Base-by-base conservation (phyloP, 2,888 invertebrate species). In the Apoderus coryli region DNA sequence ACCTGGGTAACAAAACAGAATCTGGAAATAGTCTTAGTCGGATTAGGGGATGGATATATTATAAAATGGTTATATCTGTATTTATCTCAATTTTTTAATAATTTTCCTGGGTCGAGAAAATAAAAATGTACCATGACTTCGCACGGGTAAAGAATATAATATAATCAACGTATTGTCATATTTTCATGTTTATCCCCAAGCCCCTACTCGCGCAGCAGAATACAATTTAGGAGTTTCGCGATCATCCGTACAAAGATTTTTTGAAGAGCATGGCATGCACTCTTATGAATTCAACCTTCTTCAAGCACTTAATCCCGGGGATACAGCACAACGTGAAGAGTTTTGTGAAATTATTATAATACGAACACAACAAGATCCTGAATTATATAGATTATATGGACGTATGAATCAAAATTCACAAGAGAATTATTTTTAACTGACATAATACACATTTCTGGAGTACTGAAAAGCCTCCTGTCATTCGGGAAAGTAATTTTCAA, bases 131-230 rank as follows among this genome's bases (percentile, higher is more conserved):
- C n/a, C n/a, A n/a, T n/a, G n/a, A n/a, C n/a, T n/a, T n/a, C n/a
- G n/a, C n/a, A n/a, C n/a, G n/a, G n/a, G n/a, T n/a, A 25, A 32
- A 31, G 35, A 30, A 34, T 35, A 34, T 25, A 25, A 29, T 28
- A 27, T 25, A 30, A 29, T 35, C 7, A 29, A 33, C 29, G 19
- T 29, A 22, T 16, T 25, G 13, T 23, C 27, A 4, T 27, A 32
- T 15, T 32, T 32, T 15, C 25, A 16, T 11, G 29, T 29, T 10
- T 12, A 16, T 16, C 25, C 26, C n/a, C 19, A 26, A 31, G 26
- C 26, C 14, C 22, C 19, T 19, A 22, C 14, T 11, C 10, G 25
- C 9, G 25, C 25, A 13, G 16, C 25, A 15, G 25, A 10, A 29
- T 14, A 23, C 12, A 14, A 25, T 25, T 25, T 25, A 25, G 11